Percentiles rank a stretch among this genome's conserved stretches.
Evolutionary conservation across 2,113 vertebrate genomes (phyloP).

Genomic region (rat (Rattus norvegicus)): GRCr8 NC_086022.1:132624001-132624500

Average conservation of each 20-base stretch:
- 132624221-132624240: not conserved
- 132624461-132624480: not conserved
- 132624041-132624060: not conserved
- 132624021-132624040: not conserved
- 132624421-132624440: not conserved
- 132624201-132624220: not conserved
- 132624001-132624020: not conserved
- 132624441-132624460: not conserved
- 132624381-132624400: not conserved
- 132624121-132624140: not conserved
- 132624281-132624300: not conserved
- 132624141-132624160: not conserved
- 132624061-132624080: not conserved
- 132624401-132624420: not conserved
- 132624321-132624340: not conserved
- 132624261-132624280: not conserved
- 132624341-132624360: not conserved
- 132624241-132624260: not conserved
- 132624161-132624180: not conserved
- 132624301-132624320: not conserved
- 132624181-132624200: not conserved
- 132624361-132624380: not conserved
- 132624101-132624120: not conserved
- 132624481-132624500: not conserved
- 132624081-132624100: not conserved